Conservation (phyloP, 2,888 invertebrate species). For the Trilocha varians region DNA sequence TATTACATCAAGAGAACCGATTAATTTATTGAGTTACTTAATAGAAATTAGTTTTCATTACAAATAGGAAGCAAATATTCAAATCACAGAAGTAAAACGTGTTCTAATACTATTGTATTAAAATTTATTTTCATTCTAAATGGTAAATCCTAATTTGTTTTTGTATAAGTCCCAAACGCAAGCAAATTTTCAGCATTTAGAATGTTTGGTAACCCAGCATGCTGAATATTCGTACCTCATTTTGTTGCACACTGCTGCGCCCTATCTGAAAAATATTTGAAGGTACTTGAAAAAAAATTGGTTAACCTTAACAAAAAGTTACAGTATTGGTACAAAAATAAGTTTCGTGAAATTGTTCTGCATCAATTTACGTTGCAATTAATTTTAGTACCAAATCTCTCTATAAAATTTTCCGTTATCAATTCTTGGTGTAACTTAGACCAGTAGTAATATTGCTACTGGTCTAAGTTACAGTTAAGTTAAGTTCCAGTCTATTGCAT, state of each 20-base stretch:
- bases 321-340: too few relatives aligned
- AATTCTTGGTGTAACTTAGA: too few relatives aligned
- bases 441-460: too few relatives aligned
- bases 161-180: conserved; percentile 39
- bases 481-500: too few relatives aligned
- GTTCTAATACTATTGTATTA: conserved; percentile 4
- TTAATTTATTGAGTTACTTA: background rate
- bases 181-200: conserved; percentile 51
- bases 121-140: conserved; percentile 14
- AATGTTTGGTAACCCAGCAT: conserved; percentile 56
- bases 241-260: conserved; percentile 67
- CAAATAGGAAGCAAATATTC: conserved; percentile 4
- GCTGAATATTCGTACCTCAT: conserved; percentile 56
- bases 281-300: too few relatives aligned
- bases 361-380: too few relatives aligned
- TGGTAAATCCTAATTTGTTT: conserved; percentile 27
- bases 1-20: background rate
- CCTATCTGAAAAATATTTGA: conserved; percentile 24
- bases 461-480: too few relatives aligned
- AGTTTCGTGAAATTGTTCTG: too few relatives aligned
- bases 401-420: too few relatives aligned
- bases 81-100: conserved; percentile 3
- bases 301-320: too few relatives aligned
- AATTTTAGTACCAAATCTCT: too few relatives aligned
- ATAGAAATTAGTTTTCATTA: background rate